phyloP scores from a whole-genome alignment of 2,797 vertebrate genomes.

The Tarsius wallacei region DNA sequence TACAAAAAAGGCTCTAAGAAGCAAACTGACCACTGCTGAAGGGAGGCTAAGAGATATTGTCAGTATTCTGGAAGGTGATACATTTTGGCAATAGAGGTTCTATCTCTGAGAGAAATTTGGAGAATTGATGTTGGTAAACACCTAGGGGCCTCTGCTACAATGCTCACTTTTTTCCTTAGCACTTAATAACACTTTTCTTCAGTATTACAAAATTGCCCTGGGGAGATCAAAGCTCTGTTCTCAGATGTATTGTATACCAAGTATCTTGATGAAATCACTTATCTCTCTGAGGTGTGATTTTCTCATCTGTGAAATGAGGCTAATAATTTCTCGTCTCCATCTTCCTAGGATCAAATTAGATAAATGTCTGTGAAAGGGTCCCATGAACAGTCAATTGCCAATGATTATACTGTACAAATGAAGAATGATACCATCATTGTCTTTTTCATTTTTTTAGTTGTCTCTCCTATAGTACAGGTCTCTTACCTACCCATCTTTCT shows the following conservation, averaged over 20 bases:
- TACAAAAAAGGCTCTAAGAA: neutral
- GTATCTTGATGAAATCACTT: neutral
- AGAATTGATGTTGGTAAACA: neutral
- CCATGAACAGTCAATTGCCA: neutral
- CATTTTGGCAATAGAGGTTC: neutral
- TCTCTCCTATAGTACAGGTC: neutral
- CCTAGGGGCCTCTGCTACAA: neutral
- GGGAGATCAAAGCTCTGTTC: neutral
- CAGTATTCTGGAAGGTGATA: neutral
- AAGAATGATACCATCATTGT: neutral
- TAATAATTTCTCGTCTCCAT: slow-evolving; percentile 30
- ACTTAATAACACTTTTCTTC: neutral
- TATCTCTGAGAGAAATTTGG: neutral
- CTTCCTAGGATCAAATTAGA: slow-evolving; percentile 45
- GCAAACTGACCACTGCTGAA: neutral
- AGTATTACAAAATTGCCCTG: neutral
- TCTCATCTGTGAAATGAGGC: slow-evolving; percentile 4
- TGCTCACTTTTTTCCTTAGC: neutral
- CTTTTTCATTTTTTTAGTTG: neutral
- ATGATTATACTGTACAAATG: neutral
- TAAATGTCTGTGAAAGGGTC: neutral
- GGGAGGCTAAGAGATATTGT: neutral
- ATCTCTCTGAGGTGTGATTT: neutral
- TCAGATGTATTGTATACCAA: neutral
- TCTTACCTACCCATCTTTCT: neutral